These are phyloP conservation scores for Dysdera silvatica DNA, from an alignment of 1,140 invertebrate species.

Conservation along the genomic window DNA sequence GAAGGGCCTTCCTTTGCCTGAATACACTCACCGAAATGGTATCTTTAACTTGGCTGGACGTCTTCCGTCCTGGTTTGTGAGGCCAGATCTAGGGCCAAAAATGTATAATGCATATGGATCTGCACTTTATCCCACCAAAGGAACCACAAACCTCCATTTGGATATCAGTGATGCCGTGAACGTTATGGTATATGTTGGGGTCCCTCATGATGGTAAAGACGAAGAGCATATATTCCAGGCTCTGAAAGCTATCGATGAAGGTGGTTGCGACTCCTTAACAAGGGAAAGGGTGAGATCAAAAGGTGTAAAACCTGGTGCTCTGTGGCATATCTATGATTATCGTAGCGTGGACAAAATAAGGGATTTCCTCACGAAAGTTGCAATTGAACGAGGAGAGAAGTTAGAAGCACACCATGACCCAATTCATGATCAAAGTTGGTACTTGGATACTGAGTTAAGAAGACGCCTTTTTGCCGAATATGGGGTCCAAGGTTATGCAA, in stretches of 20 bases:
- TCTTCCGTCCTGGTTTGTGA: slow-evolving; percentile 84
- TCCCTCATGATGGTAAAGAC: slow-evolving; percentile 69
- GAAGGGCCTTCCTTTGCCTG: slow-evolving; percentile 75
- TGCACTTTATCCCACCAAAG: slow-evolving; percentile 52
- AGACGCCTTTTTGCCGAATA: slow-evolving; percentile 84
- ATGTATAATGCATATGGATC: slow-evolving; percentile 97
- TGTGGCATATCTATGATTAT: slow-evolving; percentile 96
- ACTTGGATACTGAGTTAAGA: slow-evolving; percentile 76
- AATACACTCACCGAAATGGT: slow-evolving; percentile 84
- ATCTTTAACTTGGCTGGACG: slow-evolving; percentile 80
- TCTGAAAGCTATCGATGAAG: slow-evolving; percentile 78
- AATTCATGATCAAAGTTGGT: slow-evolving; percentile 95
- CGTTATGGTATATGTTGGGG: slow-evolving; percentile 93
- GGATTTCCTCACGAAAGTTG: slow-evolving; percentile 74
- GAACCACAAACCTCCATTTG: slow-evolving; percentile 92
- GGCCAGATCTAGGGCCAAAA: slow-evolving; percentile 92
- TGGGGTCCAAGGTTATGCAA: slow-evolving; percentile 86
- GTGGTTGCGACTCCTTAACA: slow-evolving; percentile 82
- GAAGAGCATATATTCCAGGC: slow-evolving; percentile 57
- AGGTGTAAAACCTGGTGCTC: slow-evolving; percentile 73
- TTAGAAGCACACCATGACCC: slow-evolving; percentile 89
- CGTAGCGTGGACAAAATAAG: slow-evolving; percentile 92
- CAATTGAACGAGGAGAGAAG: slow-evolving; percentile 70
- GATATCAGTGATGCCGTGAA: slow-evolving; percentile 97
- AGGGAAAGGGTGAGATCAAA: slow-evolving; percentile 65